Base-by-base conservation (phyloP, 2,888 invertebrate species). In the Heteropelma amictum region DNA sequence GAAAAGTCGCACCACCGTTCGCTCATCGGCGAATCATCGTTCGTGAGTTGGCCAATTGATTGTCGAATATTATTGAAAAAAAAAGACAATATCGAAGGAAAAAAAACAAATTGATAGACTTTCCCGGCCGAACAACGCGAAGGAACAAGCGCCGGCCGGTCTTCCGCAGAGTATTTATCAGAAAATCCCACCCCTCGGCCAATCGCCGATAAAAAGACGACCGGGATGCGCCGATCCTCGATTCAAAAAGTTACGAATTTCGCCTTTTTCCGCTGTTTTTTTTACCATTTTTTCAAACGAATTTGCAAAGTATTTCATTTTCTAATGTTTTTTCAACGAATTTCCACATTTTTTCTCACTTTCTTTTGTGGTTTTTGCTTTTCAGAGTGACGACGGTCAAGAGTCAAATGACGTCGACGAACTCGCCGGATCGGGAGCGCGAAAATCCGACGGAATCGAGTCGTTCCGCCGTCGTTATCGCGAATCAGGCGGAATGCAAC, bases 141-240 rank as follows among this genome's bases (percentile, higher is more conserved):
- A 65, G 49, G 74, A 74, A 47, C 70, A 70, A 33, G 40, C 49
- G 4, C 56, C 74, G 17, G 54, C 38, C 10, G 70, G 60, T 3
- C 33, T 54, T 23, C 49, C 63, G 10, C 68, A 35, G 58, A 28
- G 60, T n/a, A 40, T 26, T 49, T 19, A 68, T 42, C 71, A 58
- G 35, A 79, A 79, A 33, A 69, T 54, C 21, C 68, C 63, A 61
- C 45, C 69, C 7, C 72, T 7, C 19, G 73, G 45, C 54, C 76
- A 80, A 7, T n/a, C n/a, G n/a, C 72, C 64, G 1, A 19, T 71
- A 17, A 83, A 79, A 54, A 81, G 82, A 71, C 78, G 78, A 77
- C 84, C 86, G 8, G 84, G 86, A 33, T 83, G 81, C 45, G 51
- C 76, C 2, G 88, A 88, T 79, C 86, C 87, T 12, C 82, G 88